A percentile compares a stretch with the other conserved stretches of the same genome.
These are phyloP conservation scores for Chelidonichthys spinosus DNA, from an alignment of 2,797 vertebrate species.

Conservation along the genomic window DNA sequence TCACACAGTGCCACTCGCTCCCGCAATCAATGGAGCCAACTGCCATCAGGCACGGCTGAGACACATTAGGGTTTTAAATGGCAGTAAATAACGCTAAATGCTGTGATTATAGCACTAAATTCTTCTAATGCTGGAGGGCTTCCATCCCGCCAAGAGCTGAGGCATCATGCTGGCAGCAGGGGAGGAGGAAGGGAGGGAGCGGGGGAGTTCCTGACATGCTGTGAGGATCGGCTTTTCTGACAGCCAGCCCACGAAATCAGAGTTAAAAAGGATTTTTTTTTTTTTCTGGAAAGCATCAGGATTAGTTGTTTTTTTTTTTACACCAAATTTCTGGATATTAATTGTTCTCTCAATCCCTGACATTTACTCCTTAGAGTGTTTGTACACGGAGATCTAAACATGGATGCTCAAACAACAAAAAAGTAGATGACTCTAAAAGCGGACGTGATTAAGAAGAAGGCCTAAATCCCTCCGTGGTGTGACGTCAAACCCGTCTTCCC, in stretches of 20 bases:
- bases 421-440: constrained; percentile 45
- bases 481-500: constrained; percentile 54
- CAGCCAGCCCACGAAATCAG: constrained; percentile 42
- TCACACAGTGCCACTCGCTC: constrained; percentile 48
- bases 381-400: constrained; percentile 2
- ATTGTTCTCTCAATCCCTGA: constrained; percentile 16
- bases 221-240: constrained; percentile 49
- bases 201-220: constrained; percentile 45
- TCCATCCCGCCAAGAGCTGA: constrained; percentile 49
- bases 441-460: constrained; percentile 58
- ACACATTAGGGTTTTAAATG: constrained; percentile 56
- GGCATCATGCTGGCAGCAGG: constrained; percentile 47
- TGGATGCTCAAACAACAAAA: neutral
- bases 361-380: neutral
- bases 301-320: constrained; percentile 23
- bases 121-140: constrained; percentile 54
- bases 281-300: constrained; percentile 17
- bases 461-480: constrained; percentile 52
- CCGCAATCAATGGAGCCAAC: constrained; percentile 48
- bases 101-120: constrained; percentile 62
- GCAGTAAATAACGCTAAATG: constrained; percentile 69
- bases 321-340: constrained; percentile 14
- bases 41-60: constrained; percentile 54
- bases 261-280: constrained; percentile 27
- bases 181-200: constrained; percentile 7